Evolutionary conservation across 2,797 vertebrate genomes (phyloP), one percentile per base, ranked within the genome.

Genomic region (Enteromius anoplus): DNA sequence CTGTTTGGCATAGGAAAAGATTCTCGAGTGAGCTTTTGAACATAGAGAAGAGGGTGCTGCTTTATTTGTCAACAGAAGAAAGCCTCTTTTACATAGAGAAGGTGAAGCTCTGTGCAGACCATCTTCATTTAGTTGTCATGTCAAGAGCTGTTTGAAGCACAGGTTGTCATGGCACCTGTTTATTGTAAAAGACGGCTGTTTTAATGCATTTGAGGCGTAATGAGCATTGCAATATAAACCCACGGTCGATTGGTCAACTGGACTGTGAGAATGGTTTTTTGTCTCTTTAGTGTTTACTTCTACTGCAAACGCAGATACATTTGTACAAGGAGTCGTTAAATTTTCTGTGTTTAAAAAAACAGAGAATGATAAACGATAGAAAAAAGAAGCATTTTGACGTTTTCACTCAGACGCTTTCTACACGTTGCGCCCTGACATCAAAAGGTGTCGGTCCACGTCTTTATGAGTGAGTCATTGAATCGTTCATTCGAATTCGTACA

Each of bases 161-260:
- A 69, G 85, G 94, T 94, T 93, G 92, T 89, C 93, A 94, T 93
- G 91, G 92, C 42, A 91, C 76, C 91, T 85, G 80, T 91, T 89
- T 84, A 91, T 90, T 91, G 82, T 75, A 88, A 80, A 86, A 81
- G 40, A 62, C 32, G 73, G 84, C 72, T 87, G 84, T 90, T 91
- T 90, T 85, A 86, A 92, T 83, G 64, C 53, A 60, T 91, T 87
- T 89, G 75, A 29, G 78, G 53, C 65, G 49, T 76, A 78, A 85
- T 85, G 65, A 84, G 64, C 65, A 70, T 71, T 55, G 10, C 19
- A 75, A 75, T 55, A 75, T 55, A 75, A 3, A 29, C 23, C 8
- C 3, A 60, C 8, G 45, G 58, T 34, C 1, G 64, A 26, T 21
- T 47, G 34, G 19, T 68, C 53, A 75, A 65, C 79, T 78, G 15